phyloP scores from a whole-genome alignment of 2,888 invertebrate species.

The Macrosoma leucophasiata region DNA sequence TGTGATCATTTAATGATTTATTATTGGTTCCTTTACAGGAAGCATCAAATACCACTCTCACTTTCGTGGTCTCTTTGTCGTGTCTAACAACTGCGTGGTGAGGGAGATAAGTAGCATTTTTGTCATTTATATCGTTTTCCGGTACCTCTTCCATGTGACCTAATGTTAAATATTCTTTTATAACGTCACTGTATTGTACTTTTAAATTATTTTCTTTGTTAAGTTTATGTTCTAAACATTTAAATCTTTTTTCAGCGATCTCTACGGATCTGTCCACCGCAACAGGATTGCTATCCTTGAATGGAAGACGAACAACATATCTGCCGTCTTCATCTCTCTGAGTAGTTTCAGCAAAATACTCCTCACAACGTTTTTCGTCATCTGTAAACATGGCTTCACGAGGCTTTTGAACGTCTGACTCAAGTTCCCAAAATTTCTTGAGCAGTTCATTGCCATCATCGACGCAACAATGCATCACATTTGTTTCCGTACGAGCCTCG shows the following conservation, averaged over 20 bases:
- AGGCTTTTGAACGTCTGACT: conserved; percentile 16
- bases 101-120: conserved; percentile 27
- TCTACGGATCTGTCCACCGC: conserved; percentile 16
- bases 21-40: conserved; percentile 18
- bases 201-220: conserved; percentile 16
- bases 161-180: conserved; percentile 23
- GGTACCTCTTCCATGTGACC: conserved; percentile 21
- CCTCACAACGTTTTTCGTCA: conserved; percentile 24
- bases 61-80: conserved; percentile 18
- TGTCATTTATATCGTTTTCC: conserved; percentile 8
- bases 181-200: conserved; percentile 21
- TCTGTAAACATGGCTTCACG: conserved; percentile 19
- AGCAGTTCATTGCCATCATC: conserved; percentile 14
- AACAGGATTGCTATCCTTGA: conserved; percentile 13
- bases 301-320: conserved; percentile 25
- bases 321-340: conserved; percentile 17
- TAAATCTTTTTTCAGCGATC: conserved; percentile 20
- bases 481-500: too few relatives aligned
- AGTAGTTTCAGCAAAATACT: conserved; percentile 14
- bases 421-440: conserved; percentile 27
- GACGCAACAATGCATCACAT: conserved; percentile 10
- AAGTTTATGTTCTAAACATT: conserved; percentile 18
- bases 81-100: conserved; percentile 31
- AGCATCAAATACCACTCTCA: conserved; percentile 20
- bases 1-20: conserved; percentile 24